phyloP scores from a whole-genome alignment of 2,113 vertebrate species.

The Synchiropus splendidus region DNA sequence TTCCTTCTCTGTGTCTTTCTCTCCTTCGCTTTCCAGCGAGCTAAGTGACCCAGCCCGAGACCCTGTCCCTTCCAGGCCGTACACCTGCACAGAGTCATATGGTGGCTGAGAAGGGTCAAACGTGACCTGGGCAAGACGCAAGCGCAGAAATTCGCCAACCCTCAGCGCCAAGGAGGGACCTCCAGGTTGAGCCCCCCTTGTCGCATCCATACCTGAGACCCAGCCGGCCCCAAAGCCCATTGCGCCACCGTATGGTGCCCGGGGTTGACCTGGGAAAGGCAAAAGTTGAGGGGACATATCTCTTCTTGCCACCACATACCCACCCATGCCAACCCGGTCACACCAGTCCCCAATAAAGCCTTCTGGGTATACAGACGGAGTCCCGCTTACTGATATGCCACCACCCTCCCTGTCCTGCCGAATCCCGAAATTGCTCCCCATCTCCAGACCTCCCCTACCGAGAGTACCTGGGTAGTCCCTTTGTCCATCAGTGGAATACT shows the following conservation, averaged over 20 bases:
- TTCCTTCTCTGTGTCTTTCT: constrained; percentile 61
- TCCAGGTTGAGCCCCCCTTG: constrained; percentile 29
- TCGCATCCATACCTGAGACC: constrained; percentile 53
- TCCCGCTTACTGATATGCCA: constrained; percentile 54
- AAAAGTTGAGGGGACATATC: constrained; percentile 70
- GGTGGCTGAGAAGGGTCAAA: constrained; percentile 80
- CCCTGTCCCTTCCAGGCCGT: constrained; percentile 80
- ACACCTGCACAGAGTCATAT: constrained; percentile 85
- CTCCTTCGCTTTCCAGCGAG: constrained; percentile 75
- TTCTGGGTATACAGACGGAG: constrained; percentile 55
- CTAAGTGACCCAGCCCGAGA: constrained; percentile 81
- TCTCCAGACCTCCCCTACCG: constrained; percentile 62
- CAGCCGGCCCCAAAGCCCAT: constrained; percentile 58
- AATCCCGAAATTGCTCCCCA: constrained; percentile 66
- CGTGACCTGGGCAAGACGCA: constrained; percentile 78
- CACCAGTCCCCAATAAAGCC: constrained; percentile 67
- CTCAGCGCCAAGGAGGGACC: constrained; percentile 66
- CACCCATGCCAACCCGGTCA: constrained; percentile 59
- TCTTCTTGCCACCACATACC: constrained; percentile 59
- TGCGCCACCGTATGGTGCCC: constrained; percentile 48
- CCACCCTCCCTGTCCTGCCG: constrained; percentile 58
- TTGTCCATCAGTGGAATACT: constrained; percentile 42
- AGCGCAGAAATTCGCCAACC: constrained; percentile 75
- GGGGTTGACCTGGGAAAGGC: constrained; percentile 60
- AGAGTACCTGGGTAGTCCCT: constrained; percentile 58